Conservation (phyloP, 2,797 vertebrate genomes). For the Sylvia borin region DNA sequence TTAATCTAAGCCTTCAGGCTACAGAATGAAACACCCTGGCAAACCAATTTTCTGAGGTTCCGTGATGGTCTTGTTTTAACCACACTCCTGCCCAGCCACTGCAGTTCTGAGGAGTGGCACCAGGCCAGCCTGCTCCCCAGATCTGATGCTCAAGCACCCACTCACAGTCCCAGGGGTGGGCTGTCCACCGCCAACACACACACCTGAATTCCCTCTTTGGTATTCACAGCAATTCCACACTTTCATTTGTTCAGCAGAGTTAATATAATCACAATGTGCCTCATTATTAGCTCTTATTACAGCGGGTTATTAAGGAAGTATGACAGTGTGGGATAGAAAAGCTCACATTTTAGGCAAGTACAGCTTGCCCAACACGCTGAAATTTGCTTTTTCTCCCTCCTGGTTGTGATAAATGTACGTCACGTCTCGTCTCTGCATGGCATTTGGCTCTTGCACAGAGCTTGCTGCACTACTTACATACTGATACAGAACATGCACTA, state of each 20-base stretch:
- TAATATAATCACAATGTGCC: not conserved
- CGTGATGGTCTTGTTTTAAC: not conserved
- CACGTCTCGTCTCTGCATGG: not conserved
- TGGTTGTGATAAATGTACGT: not conserved
- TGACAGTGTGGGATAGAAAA: not conserved
- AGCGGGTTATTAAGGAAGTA: not conserved
- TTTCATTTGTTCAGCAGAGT: not conserved
- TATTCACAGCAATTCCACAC: not conserved
- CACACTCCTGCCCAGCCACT: not conserved
- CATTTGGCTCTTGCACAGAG: not conserved
- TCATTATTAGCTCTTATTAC: not conserved
- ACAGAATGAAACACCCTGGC: not conserved
- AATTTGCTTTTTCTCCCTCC: not conserved
- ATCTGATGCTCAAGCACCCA: not conserved
- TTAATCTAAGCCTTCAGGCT: conserved; percentile 20
- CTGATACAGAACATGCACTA: not conserved
- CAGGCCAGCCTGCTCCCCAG: not conserved
- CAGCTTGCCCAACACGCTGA: not conserved
- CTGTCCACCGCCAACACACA: not conserved
- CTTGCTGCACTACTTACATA: not conserved
- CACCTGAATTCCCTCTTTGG: not conserved
- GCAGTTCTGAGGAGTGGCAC: not conserved
- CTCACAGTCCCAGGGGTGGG: not conserved
- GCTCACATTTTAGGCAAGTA: not conserved
- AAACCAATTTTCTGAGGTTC: not conserved